Evolutionary conservation across 2,888 invertebrate genomes (phyloP), one percentile per base, ranked within the genome.

Genomic region (Endomychus coccineus): DNA sequence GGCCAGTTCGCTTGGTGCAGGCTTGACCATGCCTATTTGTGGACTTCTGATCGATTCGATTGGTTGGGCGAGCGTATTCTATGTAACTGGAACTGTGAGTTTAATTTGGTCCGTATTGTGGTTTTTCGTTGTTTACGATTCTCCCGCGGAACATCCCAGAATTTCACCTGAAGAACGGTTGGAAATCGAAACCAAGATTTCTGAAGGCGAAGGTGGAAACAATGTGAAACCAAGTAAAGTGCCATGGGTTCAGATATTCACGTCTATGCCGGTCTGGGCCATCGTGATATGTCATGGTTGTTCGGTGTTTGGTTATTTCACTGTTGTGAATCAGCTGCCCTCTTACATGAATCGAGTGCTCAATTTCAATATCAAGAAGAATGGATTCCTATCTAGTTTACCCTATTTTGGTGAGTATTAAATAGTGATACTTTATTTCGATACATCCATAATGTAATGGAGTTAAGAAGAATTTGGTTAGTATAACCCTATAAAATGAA

Each of bases 41-140:
- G 89, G 90, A 10, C 79, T 78, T 55, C 75, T 92, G 37, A 86
- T 88, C 46, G 80, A 79, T 4, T 74, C 78, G 40, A 71, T 81
- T 36, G 90, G 91, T 7, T 92, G 92, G 92, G 81, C 85, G 47
- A 86, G 86, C 1, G 85, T 89, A 11, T 92, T 92, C 70, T 92
- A 92, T 64, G 75, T 87, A 43, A 88, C 88, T 36, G 84, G 82
- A 51, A 72, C 72, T 27, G 72, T 86, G 46, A 85, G 86, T 4
- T 60, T 85, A 31, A 55, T 81, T 43, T 94, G 92, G 92, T 85
- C 86, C 4, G 59, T 83, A 35, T 69, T 77, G 3, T 90, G 89
- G 89, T 84, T 87, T 67, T 70, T 78, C 0, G 71, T 88, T 27
- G 76, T 88, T 3, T 86, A 77, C 61, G 88, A 89, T 61, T 78